Conservation (phyloP, 2,888 invertebrate genomes). For the Aradus depressus region DNA sequence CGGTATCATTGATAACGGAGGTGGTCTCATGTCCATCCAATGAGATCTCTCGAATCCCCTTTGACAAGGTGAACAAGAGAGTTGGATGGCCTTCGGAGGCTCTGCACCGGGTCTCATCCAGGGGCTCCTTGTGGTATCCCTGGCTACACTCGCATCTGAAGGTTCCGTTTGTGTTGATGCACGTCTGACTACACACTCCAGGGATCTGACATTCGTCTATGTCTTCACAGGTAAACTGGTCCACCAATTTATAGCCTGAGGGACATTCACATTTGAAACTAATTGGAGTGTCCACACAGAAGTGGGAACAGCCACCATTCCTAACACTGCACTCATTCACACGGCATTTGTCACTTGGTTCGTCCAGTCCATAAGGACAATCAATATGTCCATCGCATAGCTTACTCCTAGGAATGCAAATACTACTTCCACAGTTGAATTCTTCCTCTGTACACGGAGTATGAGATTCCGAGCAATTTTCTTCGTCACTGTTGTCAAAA, state of each 20-base stretch:
- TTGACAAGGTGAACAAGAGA: slow-evolving; percentile 72
- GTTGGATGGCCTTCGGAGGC: slow-evolving; percentile 75
- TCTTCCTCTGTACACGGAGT: slow-evolving; percentile 63
- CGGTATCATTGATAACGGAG: slow-evolving; percentile 79
- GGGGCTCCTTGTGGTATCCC: slow-evolving; percentile 76
- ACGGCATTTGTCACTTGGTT: slow-evolving; percentile 63
- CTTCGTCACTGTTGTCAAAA: slow-evolving; percentile 73
- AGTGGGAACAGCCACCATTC: slow-evolving; percentile 80
- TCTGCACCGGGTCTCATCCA: slow-evolving; percentile 73
- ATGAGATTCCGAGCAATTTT: slow-evolving; percentile 58
- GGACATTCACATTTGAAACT: slow-evolving; percentile 72
- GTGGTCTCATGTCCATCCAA: slow-evolving; percentile 65
- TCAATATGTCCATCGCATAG: slow-evolving; percentile 79
- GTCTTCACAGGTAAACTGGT: slow-evolving; percentile 78
- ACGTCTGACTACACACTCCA: slow-evolving; percentile 86
- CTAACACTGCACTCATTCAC: slow-evolving; percentile 64
- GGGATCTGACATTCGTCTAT: slow-evolving; percentile 81
- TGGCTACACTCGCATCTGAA: slow-evolving; percentile 84
- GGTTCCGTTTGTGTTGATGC: slow-evolving; percentile 79
- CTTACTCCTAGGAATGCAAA: slow-evolving; percentile 65
- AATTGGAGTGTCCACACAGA: slow-evolving; percentile 69
- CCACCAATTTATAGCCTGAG: slow-evolving; percentile 62
- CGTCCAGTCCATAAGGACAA: slow-evolving; percentile 82
- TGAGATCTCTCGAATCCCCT: slow-evolving; percentile 83
- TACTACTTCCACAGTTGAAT: slow-evolving; percentile 73